phyloP scores from a whole-genome alignment of 1,140 invertebrate species.

The Aphaenogaster floridana region DNA sequence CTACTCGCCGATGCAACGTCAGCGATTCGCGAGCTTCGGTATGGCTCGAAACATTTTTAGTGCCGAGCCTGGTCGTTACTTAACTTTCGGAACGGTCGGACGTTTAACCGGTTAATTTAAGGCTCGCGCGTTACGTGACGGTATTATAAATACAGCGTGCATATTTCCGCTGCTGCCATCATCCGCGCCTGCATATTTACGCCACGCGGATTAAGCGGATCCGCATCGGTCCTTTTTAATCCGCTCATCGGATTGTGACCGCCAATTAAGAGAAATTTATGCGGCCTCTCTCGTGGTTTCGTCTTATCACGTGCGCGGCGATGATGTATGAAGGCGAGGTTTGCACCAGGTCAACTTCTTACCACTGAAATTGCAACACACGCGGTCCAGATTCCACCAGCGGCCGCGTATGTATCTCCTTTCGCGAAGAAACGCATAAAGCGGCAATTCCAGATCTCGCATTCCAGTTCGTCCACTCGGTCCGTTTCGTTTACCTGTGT shows the following conservation, averaged over 20 bases:
- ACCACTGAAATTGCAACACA: conserved; percentile 63
- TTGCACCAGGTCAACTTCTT: conserved; percentile 31
- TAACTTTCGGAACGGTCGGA: conserved; percentile 63
- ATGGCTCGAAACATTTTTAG: conserved; percentile 29
- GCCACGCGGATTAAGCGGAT: conserved; percentile 47
- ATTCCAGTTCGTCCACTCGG: conserved; percentile 12
- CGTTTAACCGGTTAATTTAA: conserved; percentile 75
- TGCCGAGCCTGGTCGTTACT: conserved; percentile 54
- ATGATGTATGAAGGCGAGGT: conserved; percentile 52
- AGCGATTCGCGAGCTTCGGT: not conserved
- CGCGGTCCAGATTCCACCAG: conserved; percentile 20
- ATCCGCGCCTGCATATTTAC: conserved; percentile 61
- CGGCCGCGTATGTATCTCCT: conserved; percentile 16
- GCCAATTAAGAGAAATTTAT: conserved; percentile 67
- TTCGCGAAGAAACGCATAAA: conserved; percentile 30
- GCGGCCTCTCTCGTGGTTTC: conserved; percentile 1
- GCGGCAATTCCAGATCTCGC: conserved; percentile 28
- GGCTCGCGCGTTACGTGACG: conserved; percentile 69
- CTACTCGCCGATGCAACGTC: conserved; percentile 21
- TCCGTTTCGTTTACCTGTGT: not conserved
- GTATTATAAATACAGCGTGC: conserved; percentile 37
- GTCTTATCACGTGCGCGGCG: conserved; percentile 27
- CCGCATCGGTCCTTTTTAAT: conserved; percentile 18
- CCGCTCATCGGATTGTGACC: not conserved
- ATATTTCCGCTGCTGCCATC: conserved; percentile 69